These are phyloP conservation scores for Heterodera carotae DNA, from an alignment of 1,140 invertebrate genomes.

Conservation along the genomic window DNA sequence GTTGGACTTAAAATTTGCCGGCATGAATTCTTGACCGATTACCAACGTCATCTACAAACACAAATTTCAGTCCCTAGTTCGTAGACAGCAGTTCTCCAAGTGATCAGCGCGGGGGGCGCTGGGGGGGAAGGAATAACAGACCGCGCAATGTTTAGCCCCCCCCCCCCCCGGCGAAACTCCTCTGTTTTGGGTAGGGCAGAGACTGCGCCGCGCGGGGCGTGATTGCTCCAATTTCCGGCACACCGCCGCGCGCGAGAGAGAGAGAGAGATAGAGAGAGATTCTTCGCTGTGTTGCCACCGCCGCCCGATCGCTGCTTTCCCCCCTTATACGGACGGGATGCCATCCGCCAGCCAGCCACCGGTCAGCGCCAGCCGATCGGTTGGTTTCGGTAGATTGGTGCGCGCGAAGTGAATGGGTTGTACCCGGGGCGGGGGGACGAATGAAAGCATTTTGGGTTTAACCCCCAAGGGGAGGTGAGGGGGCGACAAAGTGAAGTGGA, in stretches of 20 bases:
- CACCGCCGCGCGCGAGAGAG: neutral
- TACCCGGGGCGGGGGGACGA: neutral
- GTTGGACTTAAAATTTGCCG: too few species aligned
- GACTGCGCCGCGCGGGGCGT: neutral
- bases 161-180: neutral
- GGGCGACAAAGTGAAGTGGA: too few species aligned
- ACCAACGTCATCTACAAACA: too few species aligned
- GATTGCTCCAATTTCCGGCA: slow-evolving; percentile 17
- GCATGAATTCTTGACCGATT: too few species aligned
- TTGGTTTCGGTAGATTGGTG: neutral
- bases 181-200: neutral
- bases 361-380: neutral
- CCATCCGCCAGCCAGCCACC: neutral
- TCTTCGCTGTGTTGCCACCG: too few species aligned
- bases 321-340: neutral
- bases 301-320: neutral
- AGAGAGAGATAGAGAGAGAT: too few species aligned
- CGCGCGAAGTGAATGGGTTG: neutral
- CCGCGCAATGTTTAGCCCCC: neutral
- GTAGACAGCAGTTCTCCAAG: too few species aligned
- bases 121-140: neutral
- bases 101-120: too few species aligned
- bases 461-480: neutral
- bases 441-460: neutral
- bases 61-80: too few species aligned